Conservation (phyloP, 2,888 invertebrate species). For the Mythimna pallens region DNA sequence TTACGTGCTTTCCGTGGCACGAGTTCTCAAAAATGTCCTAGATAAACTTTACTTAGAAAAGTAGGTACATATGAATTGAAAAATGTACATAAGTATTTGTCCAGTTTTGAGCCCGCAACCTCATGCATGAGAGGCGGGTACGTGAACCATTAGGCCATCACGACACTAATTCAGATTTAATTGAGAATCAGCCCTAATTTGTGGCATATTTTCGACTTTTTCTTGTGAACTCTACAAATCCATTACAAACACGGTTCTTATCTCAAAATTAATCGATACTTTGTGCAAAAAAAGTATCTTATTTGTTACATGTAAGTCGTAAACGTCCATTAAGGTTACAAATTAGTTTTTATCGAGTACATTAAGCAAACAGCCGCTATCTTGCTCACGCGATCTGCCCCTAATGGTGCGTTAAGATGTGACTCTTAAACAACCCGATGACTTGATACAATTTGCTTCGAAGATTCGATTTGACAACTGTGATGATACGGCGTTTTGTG, state of each 20-base stretch:
- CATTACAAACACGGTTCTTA: neutral
- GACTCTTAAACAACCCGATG: slow-evolving; percentile 82
- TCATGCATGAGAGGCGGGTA: no score
- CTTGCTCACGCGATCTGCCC: slow-evolving; percentile 85
- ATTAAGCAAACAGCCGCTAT: slow-evolving; percentile 86
- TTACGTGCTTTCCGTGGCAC: no score
- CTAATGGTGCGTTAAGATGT: slow-evolving; percentile 87
- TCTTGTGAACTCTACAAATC: neutral
- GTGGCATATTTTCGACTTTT: neutral
- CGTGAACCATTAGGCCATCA: no score
- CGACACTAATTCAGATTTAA: neutral
- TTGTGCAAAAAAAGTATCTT: slow-evolving; percentile 17
- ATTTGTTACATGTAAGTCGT: slow-evolving; percentile 22
- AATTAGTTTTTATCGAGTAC: slow-evolving; percentile 86
- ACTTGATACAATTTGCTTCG: slow-evolving; percentile 83
- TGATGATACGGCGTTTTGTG: slow-evolving; percentile 62
- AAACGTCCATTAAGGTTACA: slow-evolving; percentile 68
- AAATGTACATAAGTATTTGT: no score
- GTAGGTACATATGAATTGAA: no score
- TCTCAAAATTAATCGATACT: neutral
- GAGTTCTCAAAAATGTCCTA: no score
- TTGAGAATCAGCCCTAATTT: neutral
- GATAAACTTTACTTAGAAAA: no score
- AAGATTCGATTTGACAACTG: slow-evolving; percentile 69
- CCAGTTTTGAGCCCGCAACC: no score